Percentiles rank a stretch among this genome's conserved stretches.
phyloP scores from a whole-genome alignment of 2,888 invertebrate genomes.

The Drosophila aldrichi region DNA sequence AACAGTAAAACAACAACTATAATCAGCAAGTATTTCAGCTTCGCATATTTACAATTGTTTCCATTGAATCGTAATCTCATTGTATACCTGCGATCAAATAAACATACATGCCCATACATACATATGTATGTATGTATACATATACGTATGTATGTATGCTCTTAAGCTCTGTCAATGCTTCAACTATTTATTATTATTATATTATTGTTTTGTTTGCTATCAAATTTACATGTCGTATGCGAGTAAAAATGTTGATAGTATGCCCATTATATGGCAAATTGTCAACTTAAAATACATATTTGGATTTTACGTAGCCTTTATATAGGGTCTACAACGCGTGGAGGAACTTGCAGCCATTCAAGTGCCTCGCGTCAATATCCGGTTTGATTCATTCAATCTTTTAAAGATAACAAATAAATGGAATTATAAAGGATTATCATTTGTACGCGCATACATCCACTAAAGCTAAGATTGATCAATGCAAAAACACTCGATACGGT shows the following conservation, averaged over 20 bases:
- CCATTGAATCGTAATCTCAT: constrained; percentile 58
- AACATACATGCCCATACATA: constrained; percentile 19
- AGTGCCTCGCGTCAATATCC: constrained; percentile 80
- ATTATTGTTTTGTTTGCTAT: constrained; percentile 2
- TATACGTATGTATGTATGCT: constrained; percentile 18
- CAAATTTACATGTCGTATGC: constrained; percentile 30
- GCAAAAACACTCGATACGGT: constrained; percentile 20
- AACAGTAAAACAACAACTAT: constrained; percentile 55
- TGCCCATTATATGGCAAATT: constrained; percentile 18
- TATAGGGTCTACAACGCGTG: constrained; percentile 59
- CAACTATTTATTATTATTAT: too few species aligned
- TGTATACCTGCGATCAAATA: constrained; percentile 80
- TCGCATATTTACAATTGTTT: constrained; percentile 71
- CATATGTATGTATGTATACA: too few species aligned
- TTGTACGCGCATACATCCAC: constrained; percentile 45
- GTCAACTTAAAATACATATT: background rate
- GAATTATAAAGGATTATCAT: constrained; percentile 5
- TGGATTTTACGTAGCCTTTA: constrained; percentile 69
- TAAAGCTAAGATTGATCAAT: constrained; percentile 2
- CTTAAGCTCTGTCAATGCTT: constrained; percentile 51
- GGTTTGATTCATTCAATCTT: constrained; percentile 49
- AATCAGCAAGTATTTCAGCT: constrained; percentile 83
- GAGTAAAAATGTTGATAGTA: constrained; percentile 47
- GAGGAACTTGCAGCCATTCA: constrained; percentile 86
- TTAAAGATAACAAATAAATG: background rate